Percentiles rank a stretch among this genome's conserved stretches.
These are phyloP conservation scores for Drosophila miranda DNA, from an alignment of 1,140 invertebrate species.

Conservation along the genomic window DNA sequence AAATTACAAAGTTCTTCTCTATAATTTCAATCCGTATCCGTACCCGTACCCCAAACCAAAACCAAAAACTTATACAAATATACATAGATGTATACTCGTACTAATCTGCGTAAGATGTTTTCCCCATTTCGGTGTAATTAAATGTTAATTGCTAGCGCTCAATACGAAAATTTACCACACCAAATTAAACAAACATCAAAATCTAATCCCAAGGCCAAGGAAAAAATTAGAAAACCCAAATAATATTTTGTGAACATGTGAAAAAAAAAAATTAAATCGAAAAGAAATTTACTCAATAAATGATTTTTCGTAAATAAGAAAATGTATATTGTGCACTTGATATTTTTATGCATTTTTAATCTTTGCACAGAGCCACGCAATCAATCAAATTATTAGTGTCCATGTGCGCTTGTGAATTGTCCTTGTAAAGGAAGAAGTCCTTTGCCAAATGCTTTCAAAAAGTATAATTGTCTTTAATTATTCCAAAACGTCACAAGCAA, in stretches of 20 bases:
- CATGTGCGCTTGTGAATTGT: too few species aligned
- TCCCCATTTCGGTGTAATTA: conserved; percentile 66
- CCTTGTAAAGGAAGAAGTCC: too few species aligned
- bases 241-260: conserved; percentile 75
- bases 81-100: conserved; percentile 26
- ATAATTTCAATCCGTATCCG: conserved; percentile 2
- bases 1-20: conserved; percentile 18
- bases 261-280: conserved; percentile 63
- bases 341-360: not conserved
- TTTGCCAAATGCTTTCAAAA: too few species aligned
- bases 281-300: conserved; percentile 79
- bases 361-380: too few species aligned
- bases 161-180: conserved; percentile 37
- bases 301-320: conserved; percentile 71
- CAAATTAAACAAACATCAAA: conserved; percentile 16
- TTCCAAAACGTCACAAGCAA: too few species aligned
- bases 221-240: conserved; percentile 48
- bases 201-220: conserved; percentile 50
- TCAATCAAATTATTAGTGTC: too few species aligned
- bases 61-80: conserved; percentile 21
- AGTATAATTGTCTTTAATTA: too few species aligned
- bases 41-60: not conserved
- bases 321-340: too few species aligned
- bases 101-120: conserved; percentile 55
- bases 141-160: conserved; percentile 67